phyloP scores from a whole-genome alignment of 1,140 invertebrate species.

The Saccostrea echinata region DNA sequence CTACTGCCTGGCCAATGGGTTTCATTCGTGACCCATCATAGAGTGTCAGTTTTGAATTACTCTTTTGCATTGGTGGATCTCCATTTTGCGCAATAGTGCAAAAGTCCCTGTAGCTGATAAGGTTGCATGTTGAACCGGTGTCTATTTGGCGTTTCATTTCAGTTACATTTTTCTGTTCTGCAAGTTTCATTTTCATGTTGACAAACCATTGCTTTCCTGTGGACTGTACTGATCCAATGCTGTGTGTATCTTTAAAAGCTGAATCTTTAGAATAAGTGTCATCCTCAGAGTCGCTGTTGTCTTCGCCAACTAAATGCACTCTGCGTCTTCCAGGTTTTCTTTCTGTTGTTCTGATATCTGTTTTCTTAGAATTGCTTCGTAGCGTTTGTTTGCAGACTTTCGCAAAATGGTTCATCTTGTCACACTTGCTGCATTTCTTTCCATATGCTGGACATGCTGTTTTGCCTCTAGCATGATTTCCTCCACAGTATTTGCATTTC shows the following conservation, averaged over 20 bases:
- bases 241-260: neutral
- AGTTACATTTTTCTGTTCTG: neutral
- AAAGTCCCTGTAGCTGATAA: conserved; percentile 24
- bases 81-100: neutral
- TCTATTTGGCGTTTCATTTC: conserved; percentile 43
- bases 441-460: conserved; percentile 29
- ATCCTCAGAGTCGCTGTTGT: neutral
- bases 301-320: neutral
- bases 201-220: conserved; percentile 40
- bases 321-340: neutral
- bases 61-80: neutral
- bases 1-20: neutral
- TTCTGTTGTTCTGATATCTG: neutral
- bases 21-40: neutral
- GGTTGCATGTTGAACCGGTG: conserved; percentile 47
- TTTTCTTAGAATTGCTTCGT: neutral
- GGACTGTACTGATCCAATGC: neutral
- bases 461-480: conserved; percentile 19
- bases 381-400: neutral
- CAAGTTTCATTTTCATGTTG: conserved; percentile 8
- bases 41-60: neutral
- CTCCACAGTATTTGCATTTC: conserved; percentile 44
- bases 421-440: conserved; percentile 6
- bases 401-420: conserved; percentile 33
- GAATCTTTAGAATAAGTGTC: neutral